Conservation (phyloP, 2,797 vertebrate genomes). For the Monodelphis domestica region DNA sequence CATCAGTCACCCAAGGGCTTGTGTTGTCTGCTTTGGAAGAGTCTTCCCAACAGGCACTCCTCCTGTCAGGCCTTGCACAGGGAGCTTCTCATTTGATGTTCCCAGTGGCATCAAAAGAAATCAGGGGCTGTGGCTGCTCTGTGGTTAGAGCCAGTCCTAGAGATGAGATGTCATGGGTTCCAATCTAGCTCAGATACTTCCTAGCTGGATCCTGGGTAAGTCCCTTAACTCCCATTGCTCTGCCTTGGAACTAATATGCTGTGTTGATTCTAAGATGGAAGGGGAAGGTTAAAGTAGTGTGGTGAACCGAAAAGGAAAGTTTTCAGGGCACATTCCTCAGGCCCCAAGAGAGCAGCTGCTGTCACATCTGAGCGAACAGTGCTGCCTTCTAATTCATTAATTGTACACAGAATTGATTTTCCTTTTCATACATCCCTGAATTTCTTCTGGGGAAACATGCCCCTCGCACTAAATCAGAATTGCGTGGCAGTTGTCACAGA, state of each 20-base stretch:
- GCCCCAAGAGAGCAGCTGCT: neutral
- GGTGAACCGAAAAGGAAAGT: neutral
- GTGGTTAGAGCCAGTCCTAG: no score
- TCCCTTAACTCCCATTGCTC: no score
- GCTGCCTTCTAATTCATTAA: neutral
- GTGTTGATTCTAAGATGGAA: no score
- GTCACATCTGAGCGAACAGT: neutral
- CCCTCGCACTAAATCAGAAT: no score
- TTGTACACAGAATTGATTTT: neutral
- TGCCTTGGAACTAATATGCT: no score
- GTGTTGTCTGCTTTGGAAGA: neutral
- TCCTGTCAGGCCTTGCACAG: neutral
- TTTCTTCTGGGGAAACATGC: neutral
- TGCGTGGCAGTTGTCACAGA: neutral
- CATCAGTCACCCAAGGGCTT: neutral
- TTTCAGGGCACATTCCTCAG: neutral
- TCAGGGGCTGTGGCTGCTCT: no score
- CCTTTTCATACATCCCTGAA: neutral
- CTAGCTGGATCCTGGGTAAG: no score
- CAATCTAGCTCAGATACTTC: no score
- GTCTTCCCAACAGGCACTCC: neutral
- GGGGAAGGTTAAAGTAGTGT: no score
- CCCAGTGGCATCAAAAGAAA: neutral
- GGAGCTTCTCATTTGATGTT: neutral
- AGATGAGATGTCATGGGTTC: no score